Evolutionary conservation across 2,113 vertebrate species (phyloP).

Genomic region (Lamprotornis superbus): DNA sequence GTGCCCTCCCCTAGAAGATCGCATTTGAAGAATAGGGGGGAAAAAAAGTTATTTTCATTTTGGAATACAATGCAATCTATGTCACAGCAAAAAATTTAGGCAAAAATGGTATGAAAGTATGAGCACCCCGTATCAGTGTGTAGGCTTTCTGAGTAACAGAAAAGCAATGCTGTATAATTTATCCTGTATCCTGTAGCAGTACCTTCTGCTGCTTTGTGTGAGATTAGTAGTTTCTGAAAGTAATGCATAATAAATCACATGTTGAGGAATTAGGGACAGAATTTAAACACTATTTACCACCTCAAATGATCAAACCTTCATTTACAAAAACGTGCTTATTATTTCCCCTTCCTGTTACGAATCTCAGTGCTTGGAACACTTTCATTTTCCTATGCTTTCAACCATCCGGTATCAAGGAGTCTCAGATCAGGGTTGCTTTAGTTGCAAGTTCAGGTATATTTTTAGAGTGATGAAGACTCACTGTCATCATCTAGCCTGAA

Average conservation of each 20-base stretch:
- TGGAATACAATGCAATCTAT: neutral
- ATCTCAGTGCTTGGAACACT: neutral
- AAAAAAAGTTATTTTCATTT: neutral
- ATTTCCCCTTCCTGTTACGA: neutral
- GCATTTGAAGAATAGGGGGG: neutral
- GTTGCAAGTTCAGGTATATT: neutral
- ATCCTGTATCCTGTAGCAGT: neutral
- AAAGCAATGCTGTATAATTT: neutral
- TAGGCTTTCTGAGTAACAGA: neutral
- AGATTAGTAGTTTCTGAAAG: neutral
- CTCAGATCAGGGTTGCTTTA: neutral
- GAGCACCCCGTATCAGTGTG: accelerated
- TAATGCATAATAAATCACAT: neutral
- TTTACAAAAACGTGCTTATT: neutral
- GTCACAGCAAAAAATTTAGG: neutral
- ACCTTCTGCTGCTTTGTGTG: neutral
- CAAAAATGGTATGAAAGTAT: neutral
- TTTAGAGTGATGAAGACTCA: neutral
- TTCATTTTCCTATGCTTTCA: neutral
- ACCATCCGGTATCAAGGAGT: neutral
- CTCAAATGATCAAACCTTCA: neutral
- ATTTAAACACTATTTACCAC: neutral
- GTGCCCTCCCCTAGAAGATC: neutral
- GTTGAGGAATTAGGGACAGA: neutral
- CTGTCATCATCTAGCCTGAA: neutral